Conservation (phyloP, 30 jellyfish, hydroid and myxozoan species). For the Chrysaora quinquecirrha region DNA sequence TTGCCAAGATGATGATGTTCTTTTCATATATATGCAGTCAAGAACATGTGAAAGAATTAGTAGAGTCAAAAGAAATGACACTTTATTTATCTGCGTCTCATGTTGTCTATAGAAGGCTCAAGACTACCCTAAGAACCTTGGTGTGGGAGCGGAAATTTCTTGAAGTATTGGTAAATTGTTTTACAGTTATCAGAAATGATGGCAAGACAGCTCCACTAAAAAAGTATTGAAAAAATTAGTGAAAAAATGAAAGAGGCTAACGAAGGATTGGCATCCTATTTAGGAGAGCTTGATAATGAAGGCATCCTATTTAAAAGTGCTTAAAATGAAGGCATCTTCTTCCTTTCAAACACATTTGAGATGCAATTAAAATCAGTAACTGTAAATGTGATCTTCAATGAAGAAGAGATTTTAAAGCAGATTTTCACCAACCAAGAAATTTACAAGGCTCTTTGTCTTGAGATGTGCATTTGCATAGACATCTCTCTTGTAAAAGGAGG, state of each 20-base stretch:
- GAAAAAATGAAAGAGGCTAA: neutral
- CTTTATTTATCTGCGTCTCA: neutral
- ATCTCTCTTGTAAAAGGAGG: neutral
- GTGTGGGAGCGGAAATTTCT: conserved; percentile 17
- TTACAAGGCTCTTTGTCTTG: neutral
- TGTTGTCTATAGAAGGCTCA: conserved; percentile 9
- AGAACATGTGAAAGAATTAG: too few relatives aligned
- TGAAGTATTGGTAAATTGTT: neutral
- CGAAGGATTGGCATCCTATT: neutral
- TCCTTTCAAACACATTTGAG: neutral
- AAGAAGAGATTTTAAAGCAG: neutral
- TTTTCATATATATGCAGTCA: conserved; percentile 2
- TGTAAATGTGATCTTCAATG: neutral
- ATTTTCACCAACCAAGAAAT: neutral
- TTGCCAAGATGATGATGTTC: conserved; percentile 24
- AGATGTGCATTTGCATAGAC: neutral
- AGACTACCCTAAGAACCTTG: neutral
- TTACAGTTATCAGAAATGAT: conserved; percentile 1
- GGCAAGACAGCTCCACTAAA: conserved; percentile 11
- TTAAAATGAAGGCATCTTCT: neutral
- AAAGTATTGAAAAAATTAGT: neutral
- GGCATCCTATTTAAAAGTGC: too few relatives aligned
- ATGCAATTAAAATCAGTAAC: neutral
- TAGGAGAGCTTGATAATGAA: neutral
- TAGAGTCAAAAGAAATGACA: too few relatives aligned